These are phyloP conservation scores for Phrynocephalus guinanensis DNA, from an alignment of 2,797 vertebrate species.

Conservation along the genomic window DNA sequence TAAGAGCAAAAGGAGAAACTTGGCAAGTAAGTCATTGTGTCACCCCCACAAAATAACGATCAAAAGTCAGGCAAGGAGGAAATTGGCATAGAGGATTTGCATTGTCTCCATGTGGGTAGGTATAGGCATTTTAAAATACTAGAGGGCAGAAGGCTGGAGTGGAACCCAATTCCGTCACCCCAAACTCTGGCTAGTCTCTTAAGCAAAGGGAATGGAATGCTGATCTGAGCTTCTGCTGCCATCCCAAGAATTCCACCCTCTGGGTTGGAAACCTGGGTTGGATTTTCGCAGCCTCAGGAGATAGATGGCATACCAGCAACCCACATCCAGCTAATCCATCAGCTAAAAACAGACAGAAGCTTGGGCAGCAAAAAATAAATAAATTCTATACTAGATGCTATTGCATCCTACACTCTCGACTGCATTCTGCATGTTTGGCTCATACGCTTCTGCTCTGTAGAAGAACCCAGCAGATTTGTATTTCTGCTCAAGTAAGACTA, in stretches of 20 bases:
- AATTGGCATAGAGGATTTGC: neutral
- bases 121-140: neutral
- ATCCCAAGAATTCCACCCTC: slow-evolving; percentile 46
- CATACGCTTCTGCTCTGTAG: slow-evolving; percentile 12
- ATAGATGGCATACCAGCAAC: slow-evolving; percentile 76
- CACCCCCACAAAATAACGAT: neutral
- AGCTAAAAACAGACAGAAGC: slow-evolving; percentile 62
- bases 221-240: slow-evolving; percentile 17
- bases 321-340: slow-evolving; percentile 62
- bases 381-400: slow-evolving; percentile 58
- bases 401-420: slow-evolving; percentile 51
- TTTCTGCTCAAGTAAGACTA: neutral
- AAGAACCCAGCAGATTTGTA: neutral
- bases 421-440: rapidly evolving
- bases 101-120: too few relatives aligned
- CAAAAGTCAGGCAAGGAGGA: neutral
- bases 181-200: neutral
- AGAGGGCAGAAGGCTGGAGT: neutral
- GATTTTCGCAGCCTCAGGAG: slow-evolving; percentile 60
- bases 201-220: neutral
- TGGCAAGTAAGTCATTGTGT: neutral
- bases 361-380: slow-evolving; percentile 48
- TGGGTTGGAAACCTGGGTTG: slow-evolving; percentile 33
- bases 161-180: slow-evolving; percentile 9
- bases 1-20: neutral